phyloP scores from a whole-genome alignment of 2,797 vertebrate genomes.

The Momotus momota region DNA sequence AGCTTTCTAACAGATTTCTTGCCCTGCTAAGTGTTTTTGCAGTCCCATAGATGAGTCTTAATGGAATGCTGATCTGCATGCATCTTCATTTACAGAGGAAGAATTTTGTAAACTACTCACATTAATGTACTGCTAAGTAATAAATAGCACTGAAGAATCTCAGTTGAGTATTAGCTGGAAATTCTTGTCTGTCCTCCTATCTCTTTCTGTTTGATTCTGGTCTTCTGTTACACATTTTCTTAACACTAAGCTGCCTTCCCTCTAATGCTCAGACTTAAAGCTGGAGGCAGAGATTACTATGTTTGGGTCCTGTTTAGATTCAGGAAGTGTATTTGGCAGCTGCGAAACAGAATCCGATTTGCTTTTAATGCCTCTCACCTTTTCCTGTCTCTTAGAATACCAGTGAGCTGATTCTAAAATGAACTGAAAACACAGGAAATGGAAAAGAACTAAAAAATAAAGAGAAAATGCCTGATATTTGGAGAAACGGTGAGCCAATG shows the following conservation, averaged over 20 bases:
- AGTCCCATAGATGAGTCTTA: background rate
- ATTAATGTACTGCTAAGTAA: background rate
- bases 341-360: background rate
- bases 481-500: background rate
- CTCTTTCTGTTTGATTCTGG: background rate
- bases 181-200: background rate
- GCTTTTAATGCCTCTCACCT: background rate
- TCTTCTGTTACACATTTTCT: background rate
- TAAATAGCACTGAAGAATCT: background rate
- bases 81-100: background rate
- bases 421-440: background rate
- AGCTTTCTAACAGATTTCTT: background rate
- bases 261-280: accelerated
- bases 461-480: background rate
- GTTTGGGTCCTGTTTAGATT: background rate
- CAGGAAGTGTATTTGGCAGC: background rate
- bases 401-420: background rate
- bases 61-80: background rate
- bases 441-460: background rate
- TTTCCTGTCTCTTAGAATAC: background rate
- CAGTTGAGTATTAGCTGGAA: background rate
- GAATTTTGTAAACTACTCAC: background rate
- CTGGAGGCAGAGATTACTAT: background rate
- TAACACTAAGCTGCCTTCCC: background rate
- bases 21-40: background rate